These are phyloP conservation scores for Euplexia lucipara DNA, from an alignment of 2,888 invertebrate species.

Conservation along the genomic window DNA sequence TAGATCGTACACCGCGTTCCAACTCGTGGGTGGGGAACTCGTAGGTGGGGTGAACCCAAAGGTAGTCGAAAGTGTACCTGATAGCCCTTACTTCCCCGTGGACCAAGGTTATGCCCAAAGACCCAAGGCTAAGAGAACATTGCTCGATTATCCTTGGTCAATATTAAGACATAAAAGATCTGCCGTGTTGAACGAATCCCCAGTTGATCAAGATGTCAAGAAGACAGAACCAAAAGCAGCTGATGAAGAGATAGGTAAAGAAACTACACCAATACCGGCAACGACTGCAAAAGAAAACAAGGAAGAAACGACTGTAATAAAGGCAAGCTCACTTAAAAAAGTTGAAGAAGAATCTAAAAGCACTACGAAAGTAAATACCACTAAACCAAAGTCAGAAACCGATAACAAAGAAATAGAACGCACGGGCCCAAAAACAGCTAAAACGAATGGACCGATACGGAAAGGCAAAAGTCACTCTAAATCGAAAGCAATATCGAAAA, in stretches of 20 bases:
- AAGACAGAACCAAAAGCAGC: slow-evolving; percentile 27
- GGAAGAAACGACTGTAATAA: not conserved
- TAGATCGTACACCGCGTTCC: slow-evolving; percentile 74
- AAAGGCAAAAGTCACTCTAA: not conserved
- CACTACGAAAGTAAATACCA: not conserved
- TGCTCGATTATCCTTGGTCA: slow-evolving; percentile 65
- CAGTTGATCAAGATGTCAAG: slow-evolving; percentile 6
- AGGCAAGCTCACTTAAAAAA: not conserved
- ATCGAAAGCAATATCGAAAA: not conserved
- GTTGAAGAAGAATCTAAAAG: slow-evolving; percentile 4
- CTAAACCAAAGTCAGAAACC: not conserved
- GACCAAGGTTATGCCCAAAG: slow-evolving; percentile 64
- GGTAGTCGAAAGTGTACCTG: slow-evolving; percentile 58
- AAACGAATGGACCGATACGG: not conserved
- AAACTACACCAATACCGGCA: not conserved
- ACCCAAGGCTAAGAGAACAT: slow-evolving; percentile 75
- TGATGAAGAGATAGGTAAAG: not conserved
- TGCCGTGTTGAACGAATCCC: slow-evolving; percentile 22
- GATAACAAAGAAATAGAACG: not conserved
- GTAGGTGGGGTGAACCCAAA: slow-evolving; percentile 31
- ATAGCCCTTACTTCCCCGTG: slow-evolving; percentile 73
- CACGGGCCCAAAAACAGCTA: not conserved
- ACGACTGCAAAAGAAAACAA: not conserved
- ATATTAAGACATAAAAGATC: slow-evolving; percentile 68
- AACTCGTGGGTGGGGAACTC: slow-evolving; percentile 47